A percentile compares a stretch with the other conserved stretches of the same genome.
phyloP scores from a whole-genome alignment of 2,113 vertebrate genomes.

The Mirounga angustirostris region DNA sequence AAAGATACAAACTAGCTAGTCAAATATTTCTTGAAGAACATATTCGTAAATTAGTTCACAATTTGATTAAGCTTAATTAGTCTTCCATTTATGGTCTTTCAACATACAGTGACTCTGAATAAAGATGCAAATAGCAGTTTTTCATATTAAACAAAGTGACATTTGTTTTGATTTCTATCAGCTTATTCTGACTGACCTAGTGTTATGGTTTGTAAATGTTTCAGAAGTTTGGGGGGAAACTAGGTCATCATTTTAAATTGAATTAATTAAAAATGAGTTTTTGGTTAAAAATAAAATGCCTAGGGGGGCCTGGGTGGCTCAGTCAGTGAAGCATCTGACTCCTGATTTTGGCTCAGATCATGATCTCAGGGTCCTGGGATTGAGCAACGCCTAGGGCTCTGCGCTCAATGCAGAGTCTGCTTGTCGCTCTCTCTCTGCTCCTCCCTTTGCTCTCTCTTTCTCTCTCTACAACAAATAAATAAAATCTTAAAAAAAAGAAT shows the following conservation, averaged over 20 bases:
- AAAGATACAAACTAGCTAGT: not conserved
- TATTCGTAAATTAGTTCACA: not conserved
- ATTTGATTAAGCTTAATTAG: not conserved
- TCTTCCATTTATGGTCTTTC: not conserved
- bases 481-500: not conserved
- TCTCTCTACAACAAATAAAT: not conserved
- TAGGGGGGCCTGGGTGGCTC: not conserved
- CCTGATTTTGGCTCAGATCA: not conserved
- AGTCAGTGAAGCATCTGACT: not conserved
- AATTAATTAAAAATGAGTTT: slow-evolving; percentile 16
- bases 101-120: not conserved
- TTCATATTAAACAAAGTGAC: not conserved
- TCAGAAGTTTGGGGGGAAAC: not conserved
- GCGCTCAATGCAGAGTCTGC: not conserved
- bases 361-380: not conserved
- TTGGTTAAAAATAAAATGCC: not conserved
- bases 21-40: slow-evolving; percentile 8
- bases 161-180: slow-evolving; percentile 25
- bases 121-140: not conserved
- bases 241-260: not conserved
- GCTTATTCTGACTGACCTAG: not conserved
- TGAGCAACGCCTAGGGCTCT: not conserved
- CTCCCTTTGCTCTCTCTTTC: not conserved
- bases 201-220: not conserved
- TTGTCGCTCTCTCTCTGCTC: not conserved